These are phyloP conservation scores for Lasioglossum figueresi DNA, from an alignment of 2,888 invertebrate species.

Conservation along the genomic window DNA sequence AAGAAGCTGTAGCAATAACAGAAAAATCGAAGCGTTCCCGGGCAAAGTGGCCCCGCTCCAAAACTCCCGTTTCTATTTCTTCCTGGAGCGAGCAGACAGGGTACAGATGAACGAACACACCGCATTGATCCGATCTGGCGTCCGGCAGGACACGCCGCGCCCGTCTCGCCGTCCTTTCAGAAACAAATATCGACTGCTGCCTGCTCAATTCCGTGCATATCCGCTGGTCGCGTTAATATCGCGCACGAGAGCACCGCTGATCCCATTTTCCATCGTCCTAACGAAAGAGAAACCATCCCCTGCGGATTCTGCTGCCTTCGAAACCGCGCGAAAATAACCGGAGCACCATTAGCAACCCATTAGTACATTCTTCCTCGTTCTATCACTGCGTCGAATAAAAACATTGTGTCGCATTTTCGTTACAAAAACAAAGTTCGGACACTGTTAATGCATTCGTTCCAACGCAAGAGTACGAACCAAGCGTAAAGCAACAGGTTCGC, in stretches of 20 bases:
- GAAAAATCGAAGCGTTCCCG: constrained; percentile 17
- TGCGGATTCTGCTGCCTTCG: neutral
- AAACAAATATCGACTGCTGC: constrained; percentile 56
- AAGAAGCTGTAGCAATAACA: neutral
- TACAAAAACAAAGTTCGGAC: neutral
- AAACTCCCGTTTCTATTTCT: constrained; percentile 63
- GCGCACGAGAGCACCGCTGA: constrained; percentile 2
- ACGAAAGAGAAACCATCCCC: constrained; percentile 2
- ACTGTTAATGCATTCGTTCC: neutral
- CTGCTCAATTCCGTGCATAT: constrained; percentile 18
- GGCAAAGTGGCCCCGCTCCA: constrained; percentile 69
- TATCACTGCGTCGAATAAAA: neutral
- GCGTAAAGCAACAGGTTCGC: neutral
- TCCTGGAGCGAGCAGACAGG: constrained; percentile 30
- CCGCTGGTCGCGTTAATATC: constrained; percentile 18
- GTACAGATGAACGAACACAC: constrained; percentile 49
- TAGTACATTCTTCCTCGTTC: neutral
- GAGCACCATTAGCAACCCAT: neutral
- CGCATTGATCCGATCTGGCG: constrained; percentile 71
- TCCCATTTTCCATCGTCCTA: neutral
- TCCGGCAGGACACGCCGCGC: constrained; percentile 63
- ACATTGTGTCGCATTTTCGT: neutral
- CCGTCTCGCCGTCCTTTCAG: constrained; percentile 47
- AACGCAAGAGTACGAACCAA: neutral
- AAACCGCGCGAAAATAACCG: neutral